These are phyloP conservation scores for Amitus sp. DNA, from an alignment of 2,888 invertebrate species.

Conservation along the genomic window DNA sequence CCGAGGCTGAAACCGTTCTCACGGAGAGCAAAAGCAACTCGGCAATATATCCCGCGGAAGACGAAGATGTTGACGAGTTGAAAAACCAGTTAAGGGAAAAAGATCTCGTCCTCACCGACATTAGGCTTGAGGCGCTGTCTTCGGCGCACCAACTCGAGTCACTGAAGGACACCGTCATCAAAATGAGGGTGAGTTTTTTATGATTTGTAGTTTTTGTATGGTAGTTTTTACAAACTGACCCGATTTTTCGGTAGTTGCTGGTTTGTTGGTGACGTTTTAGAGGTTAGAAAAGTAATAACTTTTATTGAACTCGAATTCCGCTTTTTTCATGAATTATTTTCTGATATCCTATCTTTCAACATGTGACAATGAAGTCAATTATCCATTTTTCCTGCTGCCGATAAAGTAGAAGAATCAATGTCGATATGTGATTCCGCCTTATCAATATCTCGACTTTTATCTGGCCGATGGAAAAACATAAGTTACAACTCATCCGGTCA, in stretches of 20 bases:
- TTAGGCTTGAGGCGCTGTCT: conserved; percentile 93
- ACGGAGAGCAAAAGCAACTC: conserved; percentile 60
- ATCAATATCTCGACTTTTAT: too few relatives aligned
- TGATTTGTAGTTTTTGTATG: not conserved
- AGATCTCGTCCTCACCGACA: conserved; percentile 95
- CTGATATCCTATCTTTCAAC: not conserved
- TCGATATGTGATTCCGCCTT: too few relatives aligned
- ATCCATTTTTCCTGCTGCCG: too few relatives aligned
- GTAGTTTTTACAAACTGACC: not conserved
- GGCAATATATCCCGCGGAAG: conserved; percentile 56
- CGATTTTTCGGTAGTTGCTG: too few relatives aligned
- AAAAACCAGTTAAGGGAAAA: conserved; percentile 95
- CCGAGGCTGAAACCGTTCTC: conserved; percentile 56
- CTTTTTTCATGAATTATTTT: not conserved
- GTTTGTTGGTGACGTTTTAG: too few relatives aligned
- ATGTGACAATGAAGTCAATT: too few relatives aligned
- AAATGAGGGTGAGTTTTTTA: conserved; percentile 83
- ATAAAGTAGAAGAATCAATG: too few relatives aligned
- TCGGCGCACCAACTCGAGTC: conserved; percentile 98
- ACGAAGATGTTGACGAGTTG: conserved; percentile 77
- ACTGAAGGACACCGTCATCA: conserved; percentile 94
- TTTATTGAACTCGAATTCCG: too few relatives aligned
- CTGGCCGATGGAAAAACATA: too few relatives aligned
- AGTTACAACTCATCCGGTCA: too few relatives aligned
- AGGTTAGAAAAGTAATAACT: too few relatives aligned